A percentile compares a stretch with the other conserved stretches of the same genome.
phyloP scores from a whole-genome alignment of 2,113 vertebrate species.

The Mesembrinibis cayennensis region DNA sequence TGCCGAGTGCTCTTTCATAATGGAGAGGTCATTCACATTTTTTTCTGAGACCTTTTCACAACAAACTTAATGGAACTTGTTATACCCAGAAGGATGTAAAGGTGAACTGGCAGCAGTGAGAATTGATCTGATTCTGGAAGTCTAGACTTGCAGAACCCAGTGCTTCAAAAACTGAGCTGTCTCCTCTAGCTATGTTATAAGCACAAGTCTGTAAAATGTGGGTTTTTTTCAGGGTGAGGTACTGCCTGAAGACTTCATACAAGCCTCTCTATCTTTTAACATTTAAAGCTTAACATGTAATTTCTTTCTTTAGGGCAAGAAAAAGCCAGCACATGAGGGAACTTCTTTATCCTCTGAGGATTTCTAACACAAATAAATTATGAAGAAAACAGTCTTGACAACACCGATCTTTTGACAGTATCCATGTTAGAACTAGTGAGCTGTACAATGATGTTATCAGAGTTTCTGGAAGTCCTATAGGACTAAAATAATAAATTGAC shows the following conservation, averaged over 20 bases:
- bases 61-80: background rate
- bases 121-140: background rate
- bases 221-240: background rate
- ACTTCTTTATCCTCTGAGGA: slow-evolving; percentile 14
- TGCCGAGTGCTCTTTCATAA: background rate
- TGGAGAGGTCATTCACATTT: background rate
- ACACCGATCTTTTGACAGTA: slow-evolving; percentile 59
- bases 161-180: background rate
- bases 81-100: background rate
- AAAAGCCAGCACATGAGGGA: background rate
- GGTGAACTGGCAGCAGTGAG: background rate
- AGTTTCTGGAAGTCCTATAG: slow-evolving; percentile 72
- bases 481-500: slow-evolving; percentile 73
- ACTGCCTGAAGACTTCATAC: background rate
- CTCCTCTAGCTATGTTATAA: background rate
- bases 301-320: slow-evolving; percentile 30
- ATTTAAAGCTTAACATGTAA: background rate
- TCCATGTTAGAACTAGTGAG: slow-evolving; percentile 67
- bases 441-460: slow-evolving; percentile 67
- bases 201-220: background rate
- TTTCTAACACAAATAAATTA: slow-evolving; percentile 62
- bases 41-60: background rate
- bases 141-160: background rate
- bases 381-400: slow-evolving; percentile 32
- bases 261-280: background rate